Base-by-base conservation (phyloP, 2,113 vertebrate species). In the Microcebus griseorufus region DNA sequence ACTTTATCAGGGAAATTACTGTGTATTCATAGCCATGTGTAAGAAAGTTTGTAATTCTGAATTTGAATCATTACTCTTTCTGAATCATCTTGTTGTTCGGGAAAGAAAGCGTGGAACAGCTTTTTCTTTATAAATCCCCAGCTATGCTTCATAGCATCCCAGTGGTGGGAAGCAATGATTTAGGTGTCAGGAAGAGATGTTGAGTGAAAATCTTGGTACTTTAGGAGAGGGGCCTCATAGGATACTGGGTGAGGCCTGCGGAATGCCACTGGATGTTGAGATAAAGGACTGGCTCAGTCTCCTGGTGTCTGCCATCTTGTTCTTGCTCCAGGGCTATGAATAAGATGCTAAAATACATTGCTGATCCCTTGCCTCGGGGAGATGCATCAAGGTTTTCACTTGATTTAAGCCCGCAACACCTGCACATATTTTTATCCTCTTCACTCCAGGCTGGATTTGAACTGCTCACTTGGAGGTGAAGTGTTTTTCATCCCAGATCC, bases 1-100 rank as follows among this genome's bases (percentile, higher is more conserved):
- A 95, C 60, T 96, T 82, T 96, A 92, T 90, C 81, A 88, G 9
- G 42, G 88, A 97, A 96, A 95, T 97, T 87, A 80, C 48, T 90
- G 32, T 32, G 16, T 67, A 67, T 88, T 96, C 87, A 72, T 79
- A 69, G 62, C 48, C 67, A 89, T 4, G 20, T 29, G 69, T 10
- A 78, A 82, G 70, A 88, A 94, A 96, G 53, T 93, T 93, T 90
- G 16, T 70, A 87, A 93, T 96, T 97, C 42, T n/a, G 25, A 93
- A 88, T 94, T 96, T 81, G 87, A 72, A 55, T 45, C 45, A 45
- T 73, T 94, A 9, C 92, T 87, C 45, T 95, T 95, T 97, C 42
- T 79, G 34, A 95, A 53, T 73, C 80, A 90, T 73, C 65, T 81
- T 83, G 32, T 8, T 85, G 39, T 78, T 94, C 73, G 76, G 96